These are phyloP conservation scores for Cheilosia scutellata DNA, from an alignment of 2,888 invertebrate genomes.

Conservation along the genomic window DNA sequence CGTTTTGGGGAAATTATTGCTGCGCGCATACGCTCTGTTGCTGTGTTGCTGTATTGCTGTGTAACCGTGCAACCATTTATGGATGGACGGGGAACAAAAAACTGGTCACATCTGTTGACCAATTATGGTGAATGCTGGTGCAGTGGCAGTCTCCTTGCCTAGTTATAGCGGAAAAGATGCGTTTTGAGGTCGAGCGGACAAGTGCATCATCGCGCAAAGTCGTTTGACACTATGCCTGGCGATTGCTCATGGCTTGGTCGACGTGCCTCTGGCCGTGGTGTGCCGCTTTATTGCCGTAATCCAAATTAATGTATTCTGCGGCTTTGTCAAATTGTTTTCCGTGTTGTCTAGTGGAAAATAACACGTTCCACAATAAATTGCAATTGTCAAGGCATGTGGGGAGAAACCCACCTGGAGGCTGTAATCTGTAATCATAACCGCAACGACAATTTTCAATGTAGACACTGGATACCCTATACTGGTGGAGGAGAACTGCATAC, in stretches of 20 bases:
- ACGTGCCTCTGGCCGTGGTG: background rate
- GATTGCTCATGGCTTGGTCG: background rate
- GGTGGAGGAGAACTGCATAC: slow-evolving; percentile 6
- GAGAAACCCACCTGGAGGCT: slow-evolving; percentile 34
- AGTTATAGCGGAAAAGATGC: slow-evolving; percentile 52
- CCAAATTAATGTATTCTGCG: slow-evolving; percentile 60
- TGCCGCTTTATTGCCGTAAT: slow-evolving; percentile 49
- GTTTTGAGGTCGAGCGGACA: slow-evolving; percentile 68
- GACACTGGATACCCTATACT: background rate
- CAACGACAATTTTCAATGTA: slow-evolving; percentile 44
- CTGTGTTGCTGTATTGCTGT: too few species aligned
- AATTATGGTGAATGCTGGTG: slow-evolving; percentile 47
- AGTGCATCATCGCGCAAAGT: slow-evolving; percentile 41
- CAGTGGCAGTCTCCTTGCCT: slow-evolving; percentile 11
- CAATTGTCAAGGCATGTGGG: slow-evolving; percentile 34
- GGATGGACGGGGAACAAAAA: background rate
- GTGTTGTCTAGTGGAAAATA: slow-evolving; percentile 51
- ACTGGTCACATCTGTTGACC: slow-evolving; percentile 40
- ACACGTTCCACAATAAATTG: slow-evolving; percentile 67
- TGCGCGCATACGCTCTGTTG: slow-evolving; percentile 59
- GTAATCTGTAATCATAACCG: slow-evolving; percentile 49
- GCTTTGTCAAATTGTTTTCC: slow-evolving; percentile 71
- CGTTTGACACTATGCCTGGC: slow-evolving; percentile 37
- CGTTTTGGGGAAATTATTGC: background rate
- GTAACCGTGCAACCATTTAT: slow-evolving; percentile 1